A percentile compares a stretch with the other conserved stretches of the same genome.
Evolutionary conservation across 2,113 vertebrate species (phyloP).

Genomic region (Conger conger): DNA sequence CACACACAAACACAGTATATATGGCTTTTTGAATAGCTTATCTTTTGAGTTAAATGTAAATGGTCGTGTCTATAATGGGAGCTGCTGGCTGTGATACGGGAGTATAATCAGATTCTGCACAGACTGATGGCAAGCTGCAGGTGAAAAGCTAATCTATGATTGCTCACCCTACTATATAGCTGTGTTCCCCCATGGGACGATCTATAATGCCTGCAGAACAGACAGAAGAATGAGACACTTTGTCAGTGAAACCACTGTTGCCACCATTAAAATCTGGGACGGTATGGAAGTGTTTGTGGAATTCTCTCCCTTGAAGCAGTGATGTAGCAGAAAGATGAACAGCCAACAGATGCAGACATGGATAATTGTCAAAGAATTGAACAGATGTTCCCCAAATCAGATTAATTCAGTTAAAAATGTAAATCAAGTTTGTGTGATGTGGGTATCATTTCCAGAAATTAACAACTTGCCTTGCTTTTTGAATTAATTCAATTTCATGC

Average conservation of each 20-base stretch:
- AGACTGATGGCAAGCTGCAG: slow-evolving; percentile 55
- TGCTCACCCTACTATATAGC: slow-evolving; percentile 44
- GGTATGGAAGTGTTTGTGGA: neutral
- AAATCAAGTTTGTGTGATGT: neutral
- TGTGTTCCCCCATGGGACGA: neutral
- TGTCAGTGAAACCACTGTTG: neutral
- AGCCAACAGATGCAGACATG: neutral
- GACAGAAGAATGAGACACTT: too few species aligned
- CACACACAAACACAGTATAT: too few species aligned
- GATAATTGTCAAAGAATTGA: neutral
- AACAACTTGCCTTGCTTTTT: slow-evolving; percentile 38
- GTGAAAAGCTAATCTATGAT: slow-evolving; percentile 59
- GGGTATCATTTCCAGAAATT: slow-evolving; percentile 7
- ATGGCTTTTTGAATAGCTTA: neutral
- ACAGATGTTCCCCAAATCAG: slow-evolving; percentile 3
- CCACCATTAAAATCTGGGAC: neutral
- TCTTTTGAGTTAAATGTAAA: neutral
- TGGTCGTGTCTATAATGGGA: slow-evolving; percentile 48
- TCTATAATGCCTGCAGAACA: neutral
- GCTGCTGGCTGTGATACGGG: slow-evolving; percentile 57
- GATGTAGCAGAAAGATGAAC: neutral
- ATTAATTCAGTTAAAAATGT: slow-evolving; percentile 2
- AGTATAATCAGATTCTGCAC: slow-evolving; percentile 65
- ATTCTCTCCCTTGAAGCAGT: neutral
- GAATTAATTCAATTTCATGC: slow-evolving; percentile 64